Conservation (phyloP, 2,113 vertebrate species). For the Hystrix brachyura region DNA sequence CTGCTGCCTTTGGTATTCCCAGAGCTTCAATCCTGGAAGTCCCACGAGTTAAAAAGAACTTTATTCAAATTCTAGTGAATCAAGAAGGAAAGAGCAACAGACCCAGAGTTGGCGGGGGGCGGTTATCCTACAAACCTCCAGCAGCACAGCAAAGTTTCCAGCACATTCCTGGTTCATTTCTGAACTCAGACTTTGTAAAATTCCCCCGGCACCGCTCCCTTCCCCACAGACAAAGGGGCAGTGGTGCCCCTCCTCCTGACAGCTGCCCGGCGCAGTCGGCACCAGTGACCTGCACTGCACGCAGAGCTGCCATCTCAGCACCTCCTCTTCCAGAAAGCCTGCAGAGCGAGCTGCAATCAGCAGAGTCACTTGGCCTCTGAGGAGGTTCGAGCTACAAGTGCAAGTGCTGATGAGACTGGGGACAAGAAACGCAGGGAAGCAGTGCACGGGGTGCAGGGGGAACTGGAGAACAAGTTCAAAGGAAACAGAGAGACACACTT, state of each 20-base stretch:
- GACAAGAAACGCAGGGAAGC: not conserved
- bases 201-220: constrained; percentile 68
- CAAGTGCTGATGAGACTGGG: not conserved
- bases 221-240: constrained; percentile 61
- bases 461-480: constrained; percentile 37
- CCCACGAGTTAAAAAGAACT: constrained; percentile 74
- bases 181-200: constrained; percentile 65
- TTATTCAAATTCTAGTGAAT: constrained; percentile 76
- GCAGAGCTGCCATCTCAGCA: constrained; percentile 66
- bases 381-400: constrained; percentile 57
- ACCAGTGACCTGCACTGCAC: constrained; percentile 57
- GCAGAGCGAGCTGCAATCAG: constrained; percentile 68
- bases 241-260: constrained; percentile 48
- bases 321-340: constrained; percentile 56
- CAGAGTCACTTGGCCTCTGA: constrained; percentile 31
- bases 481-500: constrained; percentile 41
- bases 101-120: not conserved
- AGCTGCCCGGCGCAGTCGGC: constrained; percentile 34
- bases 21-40: constrained; percentile 79
- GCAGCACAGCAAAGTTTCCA: constrained; percentile 64
- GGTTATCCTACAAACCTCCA: constrained; percentile 75
- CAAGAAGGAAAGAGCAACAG: not conserved
- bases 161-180: constrained; percentile 75
- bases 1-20: constrained; percentile 76
- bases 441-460: fast-evolving